Evolutionary conservation across 2,888 invertebrate species (phyloP), one percentile per base, ranked within the genome.

Genomic region (Imbricaverruca yamaguchii): DNA sequence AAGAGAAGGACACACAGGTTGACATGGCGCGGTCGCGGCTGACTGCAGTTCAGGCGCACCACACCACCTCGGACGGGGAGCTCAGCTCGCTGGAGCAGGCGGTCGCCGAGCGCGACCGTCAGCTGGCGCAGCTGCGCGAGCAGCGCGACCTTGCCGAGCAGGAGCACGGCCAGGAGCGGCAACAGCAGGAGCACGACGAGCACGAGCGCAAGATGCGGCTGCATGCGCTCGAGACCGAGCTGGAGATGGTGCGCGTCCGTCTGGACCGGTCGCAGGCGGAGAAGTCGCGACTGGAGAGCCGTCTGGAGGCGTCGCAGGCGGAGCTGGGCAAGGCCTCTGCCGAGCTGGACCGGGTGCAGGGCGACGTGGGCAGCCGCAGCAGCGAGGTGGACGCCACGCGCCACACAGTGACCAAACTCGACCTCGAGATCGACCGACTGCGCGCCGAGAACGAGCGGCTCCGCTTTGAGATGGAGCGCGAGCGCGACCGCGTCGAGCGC

Each of bases 1-100:
- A 96, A 88, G 99, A 99, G 87, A 98, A 98, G 89, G 98, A 99
- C 87, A 96, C 95, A 88, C 97, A 98, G 90, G 94, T 99, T 81
- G 96, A 97, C 85, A 95, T 96, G 93, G 95, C 96, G 1, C 90
- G 96, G 84, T 95, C 95, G 61, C 91, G 96, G 85, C 83, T 86
- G 81, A 84, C 84, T 13, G 83, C 84, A 82, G 94, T 97, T 92
- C 96, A 96, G 89, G 95, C 95, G n/a, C 96, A 97, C 86, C 95
- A 96, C 87, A 95, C 88, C 93, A 87, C 94, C 83, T 95, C 94
- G 15, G 97, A 97, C 90, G 96, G 95, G 81, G 96, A 97, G 6
- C 89, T 97, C 81, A 94, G 95, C 81, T 94, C 94, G 84, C 90
- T 98, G 74, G 97, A 98, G 89, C 97, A 97, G 89, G 95, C 95